phyloP scores from a whole-genome alignment of 2,797 vertebrate species.

The Malurus leucopterus region DNA sequence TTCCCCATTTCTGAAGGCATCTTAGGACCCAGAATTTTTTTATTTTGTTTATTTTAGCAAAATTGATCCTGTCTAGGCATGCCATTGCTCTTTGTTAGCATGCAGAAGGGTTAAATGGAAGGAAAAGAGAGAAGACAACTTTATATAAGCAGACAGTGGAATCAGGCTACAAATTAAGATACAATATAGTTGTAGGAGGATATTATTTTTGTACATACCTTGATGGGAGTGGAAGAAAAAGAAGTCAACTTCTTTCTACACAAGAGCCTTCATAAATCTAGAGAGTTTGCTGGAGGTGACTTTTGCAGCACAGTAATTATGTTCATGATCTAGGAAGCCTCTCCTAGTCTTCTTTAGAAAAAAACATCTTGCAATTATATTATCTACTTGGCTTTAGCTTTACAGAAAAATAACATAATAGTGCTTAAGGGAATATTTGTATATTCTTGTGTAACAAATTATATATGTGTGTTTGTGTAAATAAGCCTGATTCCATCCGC shows the following conservation, averaged over 20 bases:
- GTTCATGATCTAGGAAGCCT: not conserved
- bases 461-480: not conserved
- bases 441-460: not conserved
- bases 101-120: not conserved
- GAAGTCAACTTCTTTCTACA: not conserved
- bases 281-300: not conserved
- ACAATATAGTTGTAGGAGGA: not conserved
- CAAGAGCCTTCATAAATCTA: not conserved
- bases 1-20: not conserved
- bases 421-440: not conserved
- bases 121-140: not conserved
- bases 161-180: not conserved
- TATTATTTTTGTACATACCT: not conserved
- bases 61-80: not conserved
- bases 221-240: not conserved
- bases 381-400: not conserved
- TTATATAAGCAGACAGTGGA: not conserved
- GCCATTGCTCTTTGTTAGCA: not conserved
- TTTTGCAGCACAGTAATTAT: not conserved
- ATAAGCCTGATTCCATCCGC: not conserved
- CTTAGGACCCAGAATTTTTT: not conserved
- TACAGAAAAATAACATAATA: not conserved
- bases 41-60: not conserved
- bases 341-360: not conserved
- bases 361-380: not conserved